Evolutionary conservation across 1,140 invertebrate species (phyloP), one percentile per base, ranked within the genome.

Genomic region (Procambarus virginalis): DNA sequence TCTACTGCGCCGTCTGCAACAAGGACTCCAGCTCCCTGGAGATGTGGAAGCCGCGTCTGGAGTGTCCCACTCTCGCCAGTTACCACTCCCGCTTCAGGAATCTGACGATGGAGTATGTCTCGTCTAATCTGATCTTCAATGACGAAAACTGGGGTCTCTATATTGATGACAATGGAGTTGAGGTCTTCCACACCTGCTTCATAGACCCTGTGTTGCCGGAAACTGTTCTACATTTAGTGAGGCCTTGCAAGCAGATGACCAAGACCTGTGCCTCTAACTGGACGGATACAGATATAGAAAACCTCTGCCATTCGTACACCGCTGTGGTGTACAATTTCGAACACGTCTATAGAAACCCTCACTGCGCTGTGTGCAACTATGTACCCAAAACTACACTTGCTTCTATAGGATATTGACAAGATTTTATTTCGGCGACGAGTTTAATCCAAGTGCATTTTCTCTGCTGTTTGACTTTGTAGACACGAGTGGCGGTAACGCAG

Each of bases 291-390:
- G 93, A 93, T n/a, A 93, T 92, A n/a, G 82, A 70, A 5, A 80
- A 91, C 10, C 82, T 91, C 6, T 94, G 94, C 89, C 92, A 93
- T 83, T 93, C 94, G 0, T 94, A 94, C 91, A 94, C 94, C 2
- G 93, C 94, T 0, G 93, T 94, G 4, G 93, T 95, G 6, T 94
- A 94, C 64, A 79, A 87, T 34, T 83, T 82, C 55, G 77, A 85
- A 70, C 51, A 82, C 92, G 91, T 92, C 5, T 96, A 95, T 92
- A 93, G 94, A 90, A 96, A 96, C 91, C 92, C 94, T 0, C 95
- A 95, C 91, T 96, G 95, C 92, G 95, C 95, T 5, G 89, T 94
- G 12, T 96, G 95, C 92, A 95, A 96, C 91, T 92, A 93, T 34
- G 94, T 94, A 2, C 90, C 91, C 3, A 91, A 94, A 55, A 93